Percentiles rank a stretch among this genome's conserved stretches.
Conservation (phyloP, 1,140 invertebrate species). For the Eulimnadia texana region DNA sequence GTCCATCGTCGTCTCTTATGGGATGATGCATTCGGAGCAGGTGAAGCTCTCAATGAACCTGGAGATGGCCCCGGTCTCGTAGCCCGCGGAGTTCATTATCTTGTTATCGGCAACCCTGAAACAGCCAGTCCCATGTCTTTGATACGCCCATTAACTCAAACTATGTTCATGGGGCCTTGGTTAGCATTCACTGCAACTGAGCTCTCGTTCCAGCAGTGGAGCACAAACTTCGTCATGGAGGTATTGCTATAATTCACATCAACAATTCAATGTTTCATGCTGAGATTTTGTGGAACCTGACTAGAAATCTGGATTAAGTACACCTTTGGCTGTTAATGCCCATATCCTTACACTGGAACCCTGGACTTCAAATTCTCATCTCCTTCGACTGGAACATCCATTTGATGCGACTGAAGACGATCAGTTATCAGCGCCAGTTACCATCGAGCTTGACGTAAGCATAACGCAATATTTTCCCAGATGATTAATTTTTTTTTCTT, state of each 20-base stretch:
- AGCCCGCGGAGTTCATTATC: constrained; percentile 34
- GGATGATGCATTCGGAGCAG: constrained; percentile 39
- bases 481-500: background rate
- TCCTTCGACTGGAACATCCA: constrained; percentile 44
- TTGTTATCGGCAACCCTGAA: background rate
- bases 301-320: constrained; percentile 16
- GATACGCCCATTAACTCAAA: constrained; percentile 9
- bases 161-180: constrained; percentile 12
- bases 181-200: constrained; percentile 1
- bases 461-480: background rate
- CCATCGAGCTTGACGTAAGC: constrained; percentile 11
- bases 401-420: constrained; percentile 38
- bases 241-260: background rate
- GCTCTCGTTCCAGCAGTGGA: constrained; percentile 11
- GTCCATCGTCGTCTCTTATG: constrained; percentile 5
- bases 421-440: constrained; percentile 27
- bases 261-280: too few relatives aligned
- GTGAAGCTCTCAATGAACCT: constrained; percentile 44
- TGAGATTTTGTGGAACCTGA: too few relatives aligned
- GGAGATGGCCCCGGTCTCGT: constrained; percentile 37
- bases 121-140: background rate
- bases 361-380: constrained; percentile 26
- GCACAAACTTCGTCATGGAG: background rate
- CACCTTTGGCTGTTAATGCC: constrained; percentile 38
- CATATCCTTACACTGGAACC: constrained; percentile 41